These are phyloP conservation scores for Echeneis naucrates DNA, from an alignment of 2,797 vertebrate genomes.

Conservation along the genomic window DNA sequence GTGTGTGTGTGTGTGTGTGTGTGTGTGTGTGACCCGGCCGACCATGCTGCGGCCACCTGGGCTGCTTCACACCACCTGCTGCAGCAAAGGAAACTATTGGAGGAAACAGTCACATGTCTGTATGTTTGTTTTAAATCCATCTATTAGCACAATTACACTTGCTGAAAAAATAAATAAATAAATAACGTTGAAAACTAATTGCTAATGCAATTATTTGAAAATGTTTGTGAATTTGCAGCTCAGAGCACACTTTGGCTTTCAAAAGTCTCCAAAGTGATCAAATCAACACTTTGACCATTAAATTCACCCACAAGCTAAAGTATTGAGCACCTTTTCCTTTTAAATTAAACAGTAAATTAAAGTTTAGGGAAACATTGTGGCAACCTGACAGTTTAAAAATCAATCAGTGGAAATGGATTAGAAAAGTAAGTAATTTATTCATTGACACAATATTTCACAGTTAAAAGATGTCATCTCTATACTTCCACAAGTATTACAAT, in stretches of 20 bases:
- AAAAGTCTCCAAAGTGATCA: background rate
- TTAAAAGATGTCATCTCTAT: constrained; percentile 45
- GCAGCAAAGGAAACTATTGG: constrained; percentile 4
- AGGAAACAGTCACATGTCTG: background rate
- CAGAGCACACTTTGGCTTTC: no score
- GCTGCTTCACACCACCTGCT: constrained; percentile 45
- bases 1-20: constrained; percentile 15
- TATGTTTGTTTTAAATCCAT: background rate
- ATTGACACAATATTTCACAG: constrained; percentile 71
- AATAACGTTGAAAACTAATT: no score
- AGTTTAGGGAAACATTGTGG: no score
- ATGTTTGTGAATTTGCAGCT: no score
- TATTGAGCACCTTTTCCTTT: no score
- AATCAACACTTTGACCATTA: no score
- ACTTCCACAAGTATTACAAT: constrained; percentile 36
- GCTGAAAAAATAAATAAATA: background rate
- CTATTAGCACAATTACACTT: background rate
- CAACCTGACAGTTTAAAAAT: no score
- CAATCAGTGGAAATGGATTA: no score
- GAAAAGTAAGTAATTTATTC: no score
- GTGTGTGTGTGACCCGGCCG: background rate
- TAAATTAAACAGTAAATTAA: no score
- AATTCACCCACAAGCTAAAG: no score
- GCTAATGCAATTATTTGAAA: no score
- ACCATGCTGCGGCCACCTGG: constrained; percentile 55